Conservation (phyloP, 1,140 invertebrate species). For the Acyrthosiphon pisum region DNA sequence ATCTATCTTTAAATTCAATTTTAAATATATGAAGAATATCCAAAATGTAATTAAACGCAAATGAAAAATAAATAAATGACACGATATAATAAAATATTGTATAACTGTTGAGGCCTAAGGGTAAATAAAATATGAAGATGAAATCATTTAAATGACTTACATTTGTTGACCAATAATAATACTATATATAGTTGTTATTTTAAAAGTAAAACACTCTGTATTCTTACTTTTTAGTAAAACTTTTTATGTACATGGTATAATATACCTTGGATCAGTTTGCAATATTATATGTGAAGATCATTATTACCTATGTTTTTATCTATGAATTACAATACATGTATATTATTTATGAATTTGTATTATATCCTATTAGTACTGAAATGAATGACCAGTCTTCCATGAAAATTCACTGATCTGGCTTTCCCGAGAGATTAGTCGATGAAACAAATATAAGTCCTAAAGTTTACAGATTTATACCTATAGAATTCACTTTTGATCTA, state of each 20-base stretch:
- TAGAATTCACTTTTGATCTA: not conserved
- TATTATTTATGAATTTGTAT: not conserved
- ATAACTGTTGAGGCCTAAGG: too few species aligned
- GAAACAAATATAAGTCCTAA: not conserved
- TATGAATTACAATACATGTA: not conserved
- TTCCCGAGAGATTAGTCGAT: not conserved
- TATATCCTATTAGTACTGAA: not conserved
- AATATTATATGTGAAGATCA: too few species aligned
- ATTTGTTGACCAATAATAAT: too few species aligned
- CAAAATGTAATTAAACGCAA: too few species aligned
- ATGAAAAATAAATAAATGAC: too few species aligned
- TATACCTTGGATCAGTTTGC: not conserved
- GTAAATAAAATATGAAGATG: too few species aligned
- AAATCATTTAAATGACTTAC: too few species aligned
- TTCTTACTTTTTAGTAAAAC: not conserved
- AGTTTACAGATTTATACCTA: not conserved
- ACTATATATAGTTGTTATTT: not conserved
- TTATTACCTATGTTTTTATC: not conserved
- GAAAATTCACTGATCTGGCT: not conserved
- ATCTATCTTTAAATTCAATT: too few species aligned
- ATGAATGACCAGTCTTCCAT: not conserved
- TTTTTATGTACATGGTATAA: not conserved
- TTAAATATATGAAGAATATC: too few species aligned
- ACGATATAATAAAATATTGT: too few species aligned
- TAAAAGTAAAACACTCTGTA: not conserved